phyloP scores from a whole-genome alignment of 30 jellyfish, hydroid and myxozoan genomes.

The Aurelia aurita region DNA sequence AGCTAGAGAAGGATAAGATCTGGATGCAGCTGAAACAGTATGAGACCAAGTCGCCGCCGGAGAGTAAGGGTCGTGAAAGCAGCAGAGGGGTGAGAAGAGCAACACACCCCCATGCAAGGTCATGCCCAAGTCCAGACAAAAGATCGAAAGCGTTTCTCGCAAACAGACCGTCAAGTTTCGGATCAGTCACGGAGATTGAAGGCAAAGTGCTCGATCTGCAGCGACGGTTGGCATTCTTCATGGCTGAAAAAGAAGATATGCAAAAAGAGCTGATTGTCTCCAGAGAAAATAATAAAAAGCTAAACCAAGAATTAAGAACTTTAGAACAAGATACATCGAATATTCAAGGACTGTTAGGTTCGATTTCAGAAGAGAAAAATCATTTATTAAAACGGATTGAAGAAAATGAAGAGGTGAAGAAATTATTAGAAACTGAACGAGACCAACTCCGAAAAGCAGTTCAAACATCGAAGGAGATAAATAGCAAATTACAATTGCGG shows the following conservation, averaged over 20 bases:
- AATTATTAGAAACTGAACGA: constrained; percentile 79
- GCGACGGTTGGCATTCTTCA: constrained; percentile 95
- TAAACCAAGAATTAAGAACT: constrained; percentile 81
- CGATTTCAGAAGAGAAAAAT: constrained; percentile 80
- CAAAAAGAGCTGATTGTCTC: constrained; percentile 93
- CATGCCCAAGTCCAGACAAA: constrained; percentile 68
- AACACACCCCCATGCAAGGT: constrained; percentile 72
- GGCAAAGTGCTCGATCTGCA: constrained; percentile 94
- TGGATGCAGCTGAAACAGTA: constrained; percentile 83
- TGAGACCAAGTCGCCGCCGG: constrained; percentile 63
- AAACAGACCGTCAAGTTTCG: constrained; percentile 85
- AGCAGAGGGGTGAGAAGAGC: constrained; percentile 51
- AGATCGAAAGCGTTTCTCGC: constrained; percentile 49
- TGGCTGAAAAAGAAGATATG: constrained; percentile 99
- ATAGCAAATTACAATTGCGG: constrained; percentile 72
- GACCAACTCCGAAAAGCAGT: constrained; percentile 82
- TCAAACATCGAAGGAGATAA: constrained; percentile 69
- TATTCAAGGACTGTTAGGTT: constrained; percentile 77
- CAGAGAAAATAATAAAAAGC: constrained; percentile 85
- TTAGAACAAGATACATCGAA: constrained; percentile 94
- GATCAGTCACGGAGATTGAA: constrained; percentile 96
- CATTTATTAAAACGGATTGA: constrained; percentile 59
- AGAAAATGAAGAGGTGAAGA: constrained; percentile 64
- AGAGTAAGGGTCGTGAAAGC: constrained; percentile 10
- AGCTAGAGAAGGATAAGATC: constrained; percentile 85